Percentiles rank a stretch among this genome's conserved stretches.
Evolutionary conservation across 2,888 invertebrate species (phyloP).

Genomic region (Apamea anceps): DNA sequence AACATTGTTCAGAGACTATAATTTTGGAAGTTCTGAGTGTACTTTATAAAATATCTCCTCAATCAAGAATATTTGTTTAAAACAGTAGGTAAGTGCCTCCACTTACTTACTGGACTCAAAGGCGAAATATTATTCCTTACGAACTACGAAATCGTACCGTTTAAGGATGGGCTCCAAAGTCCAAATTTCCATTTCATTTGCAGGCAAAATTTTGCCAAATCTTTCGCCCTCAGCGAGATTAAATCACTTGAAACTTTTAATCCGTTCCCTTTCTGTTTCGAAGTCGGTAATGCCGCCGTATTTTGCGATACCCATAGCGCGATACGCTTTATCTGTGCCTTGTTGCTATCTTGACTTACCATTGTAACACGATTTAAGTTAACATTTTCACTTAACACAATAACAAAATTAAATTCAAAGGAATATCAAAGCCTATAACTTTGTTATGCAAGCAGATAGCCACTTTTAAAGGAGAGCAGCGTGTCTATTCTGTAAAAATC

Average conservation of each 20-base stretch:
- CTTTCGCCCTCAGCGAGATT: slow-evolving; percentile 61
- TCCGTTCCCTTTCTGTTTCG: slow-evolving; percentile 60
- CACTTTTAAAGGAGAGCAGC: not conserved
- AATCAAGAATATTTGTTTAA: slow-evolving; percentile 35
- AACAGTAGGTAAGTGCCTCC: slow-evolving; percentile 10
- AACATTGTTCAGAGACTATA: not conserved
- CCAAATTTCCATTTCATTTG: slow-evolving; percentile 65
- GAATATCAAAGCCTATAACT: not conserved
- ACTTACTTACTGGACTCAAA: slow-evolving; percentile 13
- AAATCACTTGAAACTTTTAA: slow-evolving; percentile 68
- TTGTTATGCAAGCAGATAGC: not conserved
- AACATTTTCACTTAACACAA: slow-evolving; percentile 14
- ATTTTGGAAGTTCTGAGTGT: slow-evolving; percentile 7
- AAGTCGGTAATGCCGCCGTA: slow-evolving; percentile 50
- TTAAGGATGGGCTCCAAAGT: slow-evolving; percentile 46
- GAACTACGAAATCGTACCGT: slow-evolving; percentile 46
- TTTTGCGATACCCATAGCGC: slow-evolving; percentile 41
- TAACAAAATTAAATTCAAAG: not conserved
- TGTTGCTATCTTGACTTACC: slow-evolving; percentile 34
- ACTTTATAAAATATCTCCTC: slow-evolving; percentile 1
- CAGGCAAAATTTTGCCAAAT: slow-evolving; percentile 55
- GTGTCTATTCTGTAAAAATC: not conserved
- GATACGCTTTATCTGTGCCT: slow-evolving; percentile 51
- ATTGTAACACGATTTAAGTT: slow-evolving; percentile 32
- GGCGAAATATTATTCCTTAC: slow-evolving; percentile 17